These are phyloP conservation scores for Anaspis maculata DNA, from an alignment of 2,888 invertebrate genomes.

Conservation along the genomic window DNA sequence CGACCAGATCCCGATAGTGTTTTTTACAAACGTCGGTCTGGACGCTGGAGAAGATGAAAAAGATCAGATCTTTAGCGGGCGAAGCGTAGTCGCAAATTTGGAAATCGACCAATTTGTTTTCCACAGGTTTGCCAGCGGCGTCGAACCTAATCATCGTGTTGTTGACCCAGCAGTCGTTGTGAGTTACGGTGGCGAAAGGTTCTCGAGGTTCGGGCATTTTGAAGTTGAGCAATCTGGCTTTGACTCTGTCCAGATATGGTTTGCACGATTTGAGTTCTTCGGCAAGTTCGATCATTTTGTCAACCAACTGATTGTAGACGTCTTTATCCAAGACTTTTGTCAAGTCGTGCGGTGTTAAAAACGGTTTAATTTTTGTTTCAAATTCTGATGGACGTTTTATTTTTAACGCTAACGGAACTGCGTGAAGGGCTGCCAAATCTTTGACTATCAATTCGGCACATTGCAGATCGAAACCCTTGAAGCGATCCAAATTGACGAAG, in stretches of 20 bases:
- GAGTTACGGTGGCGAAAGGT: constrained; percentile 46
- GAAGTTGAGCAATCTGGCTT: no score
- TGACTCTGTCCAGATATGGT: not conserved
- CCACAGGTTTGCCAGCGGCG: constrained; percentile 22
- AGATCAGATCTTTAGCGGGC: no score
- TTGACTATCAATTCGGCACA: constrained; percentile 2
- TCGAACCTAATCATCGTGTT: constrained; percentile 47
- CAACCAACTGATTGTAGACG: not conserved
- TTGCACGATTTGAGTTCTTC: constrained; percentile 1
- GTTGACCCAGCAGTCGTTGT: constrained; percentile 53
- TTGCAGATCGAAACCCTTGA: constrained; percentile 5
- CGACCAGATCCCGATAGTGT: constrained; percentile 42
- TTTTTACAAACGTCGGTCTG: constrained; percentile 31
- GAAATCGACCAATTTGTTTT: no score
- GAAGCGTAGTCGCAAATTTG: no score
- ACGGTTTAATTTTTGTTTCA: constrained; percentile 1
- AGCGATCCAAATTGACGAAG: constrained; percentile 26
- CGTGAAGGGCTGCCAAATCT: constrained; percentile 6
- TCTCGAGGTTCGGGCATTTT: no score
- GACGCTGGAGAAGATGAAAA: no score
- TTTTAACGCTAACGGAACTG: constrained; percentile 6
- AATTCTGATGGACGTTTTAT: constrained; percentile 4
- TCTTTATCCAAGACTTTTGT: not conserved
- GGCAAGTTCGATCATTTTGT: not conserved
- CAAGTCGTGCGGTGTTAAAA: not conserved